Evolutionary conservation across 2,888 invertebrate genomes (phyloP), one percentile per base, ranked within the genome.

Genomic region (Pyrocoelia pectoralis): DNA sequence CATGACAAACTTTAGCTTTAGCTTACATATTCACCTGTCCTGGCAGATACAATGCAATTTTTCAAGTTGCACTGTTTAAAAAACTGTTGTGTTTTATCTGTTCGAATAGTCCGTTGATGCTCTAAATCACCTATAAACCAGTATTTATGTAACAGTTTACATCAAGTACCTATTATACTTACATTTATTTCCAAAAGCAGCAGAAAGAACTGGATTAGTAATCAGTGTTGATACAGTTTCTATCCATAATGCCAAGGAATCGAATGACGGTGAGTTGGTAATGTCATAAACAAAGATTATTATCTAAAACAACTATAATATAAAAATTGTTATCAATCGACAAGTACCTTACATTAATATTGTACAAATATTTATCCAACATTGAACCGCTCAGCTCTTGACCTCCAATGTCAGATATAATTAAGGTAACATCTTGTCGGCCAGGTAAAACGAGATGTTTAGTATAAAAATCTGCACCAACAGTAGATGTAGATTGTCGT

Each of bases 391-490:
- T 85, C 9, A 93, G 82, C 33, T 93, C 89, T 68, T 88, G 87
- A 14, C 95, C 95, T 46, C 93, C 92, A 56, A 95, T 87, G 79
- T 96, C 95, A 84, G 94, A 94, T 24, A 96, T 85, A 78, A 93
- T 89, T 55, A 94, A 79, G 18, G 89, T 88, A 50, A 91, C 87
- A 72, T 88, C 85, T 55, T 83, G 83, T 70, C 80, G 82, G 12
- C 78, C 79, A 63, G 88, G 85, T 50, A 90, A 74, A 62, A 83
- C 80, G 41, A 89, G 81, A 73, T 88, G 83, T 76, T 89, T 89
- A 50, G 89, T 82, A 74, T 88, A 89, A 80, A 92, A 91, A 75
- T 92, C 91, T 9, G 91, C 85, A 1, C 91, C 92, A 19, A 88
- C 82, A 1, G 91, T 91, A 68, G 89, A 88, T 77, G 83, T 83